Evolutionary conservation across 1,140 invertebrate genomes (phyloP).

Genomic region (Zophobas atratus): DNA sequence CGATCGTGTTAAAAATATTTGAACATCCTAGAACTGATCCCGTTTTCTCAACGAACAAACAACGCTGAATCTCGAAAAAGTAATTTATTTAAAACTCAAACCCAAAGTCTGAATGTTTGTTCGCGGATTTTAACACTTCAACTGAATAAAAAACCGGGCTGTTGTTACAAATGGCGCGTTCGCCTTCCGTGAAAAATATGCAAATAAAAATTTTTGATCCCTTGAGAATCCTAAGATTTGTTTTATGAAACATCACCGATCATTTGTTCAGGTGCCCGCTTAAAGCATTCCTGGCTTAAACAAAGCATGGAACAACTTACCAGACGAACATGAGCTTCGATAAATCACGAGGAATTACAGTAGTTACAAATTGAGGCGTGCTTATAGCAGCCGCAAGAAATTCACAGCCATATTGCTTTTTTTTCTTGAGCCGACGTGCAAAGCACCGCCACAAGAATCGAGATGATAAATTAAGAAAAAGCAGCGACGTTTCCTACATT

Average conservation of each 20-base stretch:
- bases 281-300: constrained; percentile 21
- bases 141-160: too few relatives aligned
- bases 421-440: constrained; percentile 11
- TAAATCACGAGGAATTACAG: constrained; percentile 29
- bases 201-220: too few relatives aligned
- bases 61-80: too few relatives aligned
- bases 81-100: too few relatives aligned
- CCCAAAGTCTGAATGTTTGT: too few relatives aligned
- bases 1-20: too few relatives aligned
- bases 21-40: too few relatives aligned
- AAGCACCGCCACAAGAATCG: constrained; percentile 1
- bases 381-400: constrained; percentile 7
- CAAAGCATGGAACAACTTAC: constrained; percentile 11
- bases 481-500: constrained; percentile 15
- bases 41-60: too few relatives aligned
- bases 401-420: constrained; percentile 13
- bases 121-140: too few relatives aligned
- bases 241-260: background rate
- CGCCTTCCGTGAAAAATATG: too few relatives aligned
- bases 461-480: background rate
- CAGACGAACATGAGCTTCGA: constrained; percentile 18
- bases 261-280: constrained; percentile 14
- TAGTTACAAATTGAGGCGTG: constrained; percentile 24
- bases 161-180: too few relatives aligned
- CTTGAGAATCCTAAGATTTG: background rate